A percentile compares a stretch with the other conserved stretches of the same genome.
Evolutionary conservation across 2,797 vertebrate genomes (phyloP).

Genomic region (Coendou prehensilis): DNA sequence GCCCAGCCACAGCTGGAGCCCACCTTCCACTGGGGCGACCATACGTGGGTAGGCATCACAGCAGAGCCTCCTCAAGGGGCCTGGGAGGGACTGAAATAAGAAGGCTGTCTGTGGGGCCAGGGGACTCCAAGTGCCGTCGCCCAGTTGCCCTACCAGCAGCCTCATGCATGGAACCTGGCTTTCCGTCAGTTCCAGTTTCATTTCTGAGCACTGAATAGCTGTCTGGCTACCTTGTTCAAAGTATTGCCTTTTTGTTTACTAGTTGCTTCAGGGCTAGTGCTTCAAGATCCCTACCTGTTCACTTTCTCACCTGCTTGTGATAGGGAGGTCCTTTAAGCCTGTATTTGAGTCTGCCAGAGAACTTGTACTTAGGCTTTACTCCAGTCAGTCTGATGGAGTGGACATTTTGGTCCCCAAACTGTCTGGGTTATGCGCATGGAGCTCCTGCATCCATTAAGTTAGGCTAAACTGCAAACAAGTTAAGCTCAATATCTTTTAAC

Average conservation of each 20-base stretch:
- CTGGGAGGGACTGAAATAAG: neutral
- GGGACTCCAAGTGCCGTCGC: neutral
- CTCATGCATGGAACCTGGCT: rapidly evolving
- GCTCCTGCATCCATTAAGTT: neutral
- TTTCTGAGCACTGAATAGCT: neutral
- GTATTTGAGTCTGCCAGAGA: neutral
- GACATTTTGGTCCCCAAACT: neutral
- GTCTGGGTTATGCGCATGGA: rapidly evolving
- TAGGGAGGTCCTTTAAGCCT: neutral
- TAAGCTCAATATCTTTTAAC: neutral
- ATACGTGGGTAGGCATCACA: rapidly evolving
- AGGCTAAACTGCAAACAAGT: neutral
- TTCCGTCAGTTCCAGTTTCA: neutral
- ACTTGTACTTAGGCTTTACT: neutral
- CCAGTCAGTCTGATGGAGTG: neutral
- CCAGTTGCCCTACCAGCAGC: rapidly evolving
- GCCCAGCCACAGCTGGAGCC: neutral
- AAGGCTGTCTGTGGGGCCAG: neutral
- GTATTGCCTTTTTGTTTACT: neutral
- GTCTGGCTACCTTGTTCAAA: neutral
- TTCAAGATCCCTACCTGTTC: neutral
- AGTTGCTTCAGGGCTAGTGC: neutral
- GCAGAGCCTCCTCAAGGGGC: neutral
- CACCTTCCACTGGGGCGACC: no score
- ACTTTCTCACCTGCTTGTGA: neutral